A percentile compares a stretch with the other conserved stretches of the same genome.
phyloP scores from a whole-genome alignment of 2,888 invertebrate species.

The Fabriciana adippe region DNA sequence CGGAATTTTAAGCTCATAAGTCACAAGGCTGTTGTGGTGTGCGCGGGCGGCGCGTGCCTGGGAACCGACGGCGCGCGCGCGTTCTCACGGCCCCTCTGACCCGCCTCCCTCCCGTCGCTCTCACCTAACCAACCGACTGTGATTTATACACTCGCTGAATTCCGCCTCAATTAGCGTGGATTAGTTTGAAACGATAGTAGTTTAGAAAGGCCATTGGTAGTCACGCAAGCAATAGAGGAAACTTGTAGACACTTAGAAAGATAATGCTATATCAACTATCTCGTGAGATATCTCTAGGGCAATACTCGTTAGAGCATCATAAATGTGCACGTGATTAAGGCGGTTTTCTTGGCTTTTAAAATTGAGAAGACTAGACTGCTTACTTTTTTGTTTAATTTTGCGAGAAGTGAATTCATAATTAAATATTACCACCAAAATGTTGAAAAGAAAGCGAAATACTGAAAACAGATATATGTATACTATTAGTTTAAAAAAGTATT shows the following conservation, averaged over 20 bases:
- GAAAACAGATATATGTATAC: no score
- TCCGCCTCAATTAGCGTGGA: slow-evolving; percentile 41
- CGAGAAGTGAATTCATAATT: no score
- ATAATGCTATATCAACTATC: slow-evolving; percentile 6
- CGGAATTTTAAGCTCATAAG: slow-evolving; percentile 25
- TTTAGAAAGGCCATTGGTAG: slow-evolving; percentile 28
- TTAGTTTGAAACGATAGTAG: slow-evolving; percentile 34
- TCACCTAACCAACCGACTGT: slow-evolving; percentile 44
- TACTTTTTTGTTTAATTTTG: no score
- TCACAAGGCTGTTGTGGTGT: slow-evolving; percentile 10
- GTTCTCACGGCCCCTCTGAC: slow-evolving; percentile 78
- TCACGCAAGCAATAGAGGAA: slow-evolving; percentile 17
- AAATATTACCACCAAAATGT: no score
- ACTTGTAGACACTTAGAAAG: slow-evolving; percentile 5
- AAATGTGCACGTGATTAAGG: no score
- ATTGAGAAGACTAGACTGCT: slow-evolving; percentile 38
- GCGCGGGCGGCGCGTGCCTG: slow-evolving; percentile 79
- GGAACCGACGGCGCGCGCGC: slow-evolving; percentile 81
- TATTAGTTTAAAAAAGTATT: no score
- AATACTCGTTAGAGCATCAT: no score
- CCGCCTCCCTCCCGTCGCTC: slow-evolving; percentile 38
- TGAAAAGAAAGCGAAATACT: no score
- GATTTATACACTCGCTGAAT: slow-evolving; percentile 40
- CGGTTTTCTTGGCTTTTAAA: no score
- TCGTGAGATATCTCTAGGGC: slow-evolving; percentile 7